Base-by-base conservation (phyloP, 2,797 vertebrate species). In the Vultur gryphus region DNA sequence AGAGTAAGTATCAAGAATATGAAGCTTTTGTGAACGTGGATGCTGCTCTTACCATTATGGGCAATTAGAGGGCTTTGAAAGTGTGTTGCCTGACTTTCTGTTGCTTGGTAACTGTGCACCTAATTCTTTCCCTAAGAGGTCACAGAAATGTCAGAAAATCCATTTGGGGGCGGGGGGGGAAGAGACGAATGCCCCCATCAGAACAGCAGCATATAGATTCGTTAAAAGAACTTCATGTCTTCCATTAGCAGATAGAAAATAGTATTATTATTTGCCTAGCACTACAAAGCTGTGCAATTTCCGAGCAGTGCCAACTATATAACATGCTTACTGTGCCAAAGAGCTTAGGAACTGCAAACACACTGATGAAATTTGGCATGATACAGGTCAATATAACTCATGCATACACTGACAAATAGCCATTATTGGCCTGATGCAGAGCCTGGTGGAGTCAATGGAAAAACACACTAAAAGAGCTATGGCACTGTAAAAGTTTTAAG, bases 71-170 rank as follows among this genome's bases (percentile, higher is more conserved):
- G 94, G 92, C 94, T 95, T 92, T 66, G 78, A 96, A 96, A 96
- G 83, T 69, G 93, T 90, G 95, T 91, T 97, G 72, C 81, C 94
- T 64, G 92, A 95, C 95, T 98, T 93, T 93, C 97, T 91, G 98
- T 98, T 98, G 98, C 98, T 94, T 98, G 93, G 98, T 98, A 98
- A 98, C 98, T 91, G 91, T 96, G 97, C 96, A 97, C 97, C 97
- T 97, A 98, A 98, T 98, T 98, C 98, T 97, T 97, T 94, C 96
- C 95, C 96, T 93, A 85, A 95, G 96, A 98, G 97, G 97, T 98
- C 97, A 98, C 87, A 95, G 96, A 97, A 98, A 97, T 97, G 97
- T 97, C 96, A 97, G 94, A 97, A 97, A 92, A 96, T 97, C 96
- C 93, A 93, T 97, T 93, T 94, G 79, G 72, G 10, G 57, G 48